Evolutionary conservation across 2,888 invertebrate species (phyloP).

Genomic region (Slavum lentiscoides): DNA sequence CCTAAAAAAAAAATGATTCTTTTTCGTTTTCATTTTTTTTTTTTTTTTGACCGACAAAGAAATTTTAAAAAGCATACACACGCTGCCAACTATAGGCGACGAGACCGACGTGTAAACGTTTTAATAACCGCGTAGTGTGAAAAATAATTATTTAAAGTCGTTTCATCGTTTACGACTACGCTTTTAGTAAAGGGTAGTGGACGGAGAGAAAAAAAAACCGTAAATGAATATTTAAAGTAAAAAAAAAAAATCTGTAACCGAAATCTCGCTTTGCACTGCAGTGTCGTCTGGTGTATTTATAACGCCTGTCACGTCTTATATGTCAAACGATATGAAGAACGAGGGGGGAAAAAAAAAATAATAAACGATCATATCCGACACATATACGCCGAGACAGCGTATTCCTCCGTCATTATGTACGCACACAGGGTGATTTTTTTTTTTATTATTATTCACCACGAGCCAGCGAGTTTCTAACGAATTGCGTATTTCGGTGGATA

Average conservation of each 20-base stretch:
- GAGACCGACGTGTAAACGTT: too few species aligned
- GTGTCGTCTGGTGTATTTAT: conserved; percentile 20
- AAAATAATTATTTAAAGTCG: too few species aligned
- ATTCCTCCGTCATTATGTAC: background rate
- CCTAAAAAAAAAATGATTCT: too few species aligned
- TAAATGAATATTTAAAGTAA: background rate
- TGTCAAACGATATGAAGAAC: background rate
- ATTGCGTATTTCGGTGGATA: too few species aligned
- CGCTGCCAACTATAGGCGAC: background rate
- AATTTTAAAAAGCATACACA: background rate
- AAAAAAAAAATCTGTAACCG: background rate
- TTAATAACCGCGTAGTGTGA: too few species aligned
- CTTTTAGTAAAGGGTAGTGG: too few species aligned
- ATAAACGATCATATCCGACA: conserved; percentile 1
- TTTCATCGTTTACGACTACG: too few species aligned
- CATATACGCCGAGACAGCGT: background rate
- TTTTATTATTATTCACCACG: too few species aligned
- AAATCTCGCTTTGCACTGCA: background rate
- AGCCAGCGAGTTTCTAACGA: too few species aligned
- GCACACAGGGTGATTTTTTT: too few species aligned
- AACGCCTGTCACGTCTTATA: background rate
- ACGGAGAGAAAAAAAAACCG: background rate
- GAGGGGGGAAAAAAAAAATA: background rate
- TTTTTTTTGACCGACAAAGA: background rate
- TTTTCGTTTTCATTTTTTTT: too few species aligned